phyloP scores from a whole-genome alignment of 2,113 vertebrate species.

The Ceyx melanurus region DNA sequence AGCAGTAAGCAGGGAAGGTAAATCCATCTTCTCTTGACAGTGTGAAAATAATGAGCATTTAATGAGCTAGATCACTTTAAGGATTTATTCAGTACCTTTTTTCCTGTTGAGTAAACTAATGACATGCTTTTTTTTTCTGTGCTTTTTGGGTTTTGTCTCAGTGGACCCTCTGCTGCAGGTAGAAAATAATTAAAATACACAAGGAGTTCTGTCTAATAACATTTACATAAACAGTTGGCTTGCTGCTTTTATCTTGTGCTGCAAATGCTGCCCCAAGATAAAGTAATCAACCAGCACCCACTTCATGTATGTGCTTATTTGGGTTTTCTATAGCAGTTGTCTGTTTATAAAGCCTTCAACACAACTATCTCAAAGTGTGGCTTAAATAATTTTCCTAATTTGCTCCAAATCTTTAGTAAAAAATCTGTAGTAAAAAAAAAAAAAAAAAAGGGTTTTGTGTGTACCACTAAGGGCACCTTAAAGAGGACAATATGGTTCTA shows the following conservation, averaged over 20 bases:
- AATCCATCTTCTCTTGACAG: background rate
- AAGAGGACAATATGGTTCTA: background rate
- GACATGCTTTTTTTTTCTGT: background rate
- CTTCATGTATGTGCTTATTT: slow-evolving; percentile 87
- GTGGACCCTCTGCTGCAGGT: background rate
- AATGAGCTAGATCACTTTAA: background rate
- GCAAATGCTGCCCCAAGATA: slow-evolving; percentile 90
- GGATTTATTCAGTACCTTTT: background rate
- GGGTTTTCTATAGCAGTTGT: background rate
- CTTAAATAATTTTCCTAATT: background rate
- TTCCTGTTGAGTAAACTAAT: background rate
- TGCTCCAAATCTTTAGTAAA: background rate
- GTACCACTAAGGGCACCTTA: background rate
- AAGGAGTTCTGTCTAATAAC: background rate
- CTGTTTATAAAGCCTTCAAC: background rate
- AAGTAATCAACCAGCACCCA: slow-evolving; percentile 94
- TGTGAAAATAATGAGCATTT: background rate
- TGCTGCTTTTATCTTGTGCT: slow-evolving; percentile 90
- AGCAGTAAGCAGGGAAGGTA: background rate
- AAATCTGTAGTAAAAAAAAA: background rate
- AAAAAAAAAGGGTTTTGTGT: background rate
- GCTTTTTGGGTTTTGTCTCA: background rate
- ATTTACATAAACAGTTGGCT: slow-evolving; percentile 81
- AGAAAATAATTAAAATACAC: background rate
- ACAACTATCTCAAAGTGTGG: background rate